Evolutionary conservation across 1,140 invertebrate species (phyloP).

Genomic region (Zaprionus capensis): DNA sequence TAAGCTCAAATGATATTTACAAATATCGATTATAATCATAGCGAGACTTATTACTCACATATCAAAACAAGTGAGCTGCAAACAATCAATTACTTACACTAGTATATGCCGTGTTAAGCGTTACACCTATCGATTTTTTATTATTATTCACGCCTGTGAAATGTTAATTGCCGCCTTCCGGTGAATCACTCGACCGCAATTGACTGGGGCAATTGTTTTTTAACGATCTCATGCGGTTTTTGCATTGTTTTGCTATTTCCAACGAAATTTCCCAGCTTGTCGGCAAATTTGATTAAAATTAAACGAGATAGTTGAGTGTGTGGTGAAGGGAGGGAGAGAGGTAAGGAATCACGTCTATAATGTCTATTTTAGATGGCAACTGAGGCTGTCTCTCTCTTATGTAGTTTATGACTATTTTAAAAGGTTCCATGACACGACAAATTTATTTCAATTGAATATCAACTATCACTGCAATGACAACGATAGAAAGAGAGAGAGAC

Average conservation of each 20-base stretch:
- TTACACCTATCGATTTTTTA: conserved; percentile 15
- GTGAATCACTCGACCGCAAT: conserved; percentile 58
- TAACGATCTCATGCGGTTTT: conserved; percentile 32
- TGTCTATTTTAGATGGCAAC: background rate
- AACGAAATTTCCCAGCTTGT: conserved; percentile 10
- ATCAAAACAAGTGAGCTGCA: background rate
- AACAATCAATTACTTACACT: background rate
- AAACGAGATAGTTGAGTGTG: background rate
- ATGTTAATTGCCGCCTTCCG: conserved; percentile 57
- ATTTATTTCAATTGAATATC: conserved; percentile 12
- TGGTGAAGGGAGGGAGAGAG: background rate
- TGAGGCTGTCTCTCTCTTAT: background rate
- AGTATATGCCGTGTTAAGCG: too few relatives aligned
- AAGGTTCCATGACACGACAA: background rate
- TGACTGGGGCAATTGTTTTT: conserved; percentile 54
- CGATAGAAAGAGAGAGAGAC: too few relatives aligned
- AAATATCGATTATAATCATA: background rate
- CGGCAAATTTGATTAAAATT: conserved; percentile 16
- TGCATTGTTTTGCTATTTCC: background rate
- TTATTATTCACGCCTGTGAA: conserved; percentile 52
- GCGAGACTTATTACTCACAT: background rate
- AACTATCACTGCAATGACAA: background rate
- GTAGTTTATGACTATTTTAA: background rate
- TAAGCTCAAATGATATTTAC: background rate
- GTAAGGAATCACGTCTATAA: background rate